Evolutionary conservation across 2,888 invertebrate genomes (phyloP).

Genomic region (Spialia ferax): DNA sequence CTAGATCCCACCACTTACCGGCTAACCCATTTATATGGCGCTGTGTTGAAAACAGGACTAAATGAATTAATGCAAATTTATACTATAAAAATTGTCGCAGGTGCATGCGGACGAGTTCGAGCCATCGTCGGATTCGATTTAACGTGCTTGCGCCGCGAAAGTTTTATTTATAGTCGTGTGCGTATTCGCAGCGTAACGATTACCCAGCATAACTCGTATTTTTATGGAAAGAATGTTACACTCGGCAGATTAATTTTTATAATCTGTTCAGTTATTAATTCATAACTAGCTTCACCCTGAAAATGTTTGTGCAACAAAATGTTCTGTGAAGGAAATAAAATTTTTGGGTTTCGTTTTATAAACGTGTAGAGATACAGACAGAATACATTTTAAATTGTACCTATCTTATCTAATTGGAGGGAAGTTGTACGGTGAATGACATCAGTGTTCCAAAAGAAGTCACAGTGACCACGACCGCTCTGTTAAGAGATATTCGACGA

Average conservation of each 20-base stretch:
- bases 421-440: no score
- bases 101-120: conserved; percentile 83
- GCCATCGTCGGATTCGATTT: conserved; percentile 81
- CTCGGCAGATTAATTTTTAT: conserved; percentile 38
- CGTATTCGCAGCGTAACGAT: conserved; percentile 56
- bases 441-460: no score
- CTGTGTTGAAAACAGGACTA: conserved; percentile 81
- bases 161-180: conserved; percentile 79
- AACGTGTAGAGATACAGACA: no score
- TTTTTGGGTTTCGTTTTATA: no score
- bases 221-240: conserved; percentile 50
- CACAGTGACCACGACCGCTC: no score
- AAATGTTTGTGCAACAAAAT: no score
- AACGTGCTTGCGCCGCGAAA: conserved; percentile 80
- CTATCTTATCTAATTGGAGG: no score
- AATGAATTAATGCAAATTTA: conserved; percentile 87
- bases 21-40: conserved; percentile 83
- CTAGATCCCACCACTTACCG: conserved; percentile 81
- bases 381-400: no score
- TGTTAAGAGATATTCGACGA: no score
- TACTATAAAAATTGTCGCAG: conserved; percentile 87
- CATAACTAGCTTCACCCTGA: no score
- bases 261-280: conserved; percentile 20
- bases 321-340: no score
- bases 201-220: conserved; percentile 59